Evolutionary conservation across 2,797 vertebrate genomes (phyloP).

Genomic region (Phalloptychus januarius): DNA sequence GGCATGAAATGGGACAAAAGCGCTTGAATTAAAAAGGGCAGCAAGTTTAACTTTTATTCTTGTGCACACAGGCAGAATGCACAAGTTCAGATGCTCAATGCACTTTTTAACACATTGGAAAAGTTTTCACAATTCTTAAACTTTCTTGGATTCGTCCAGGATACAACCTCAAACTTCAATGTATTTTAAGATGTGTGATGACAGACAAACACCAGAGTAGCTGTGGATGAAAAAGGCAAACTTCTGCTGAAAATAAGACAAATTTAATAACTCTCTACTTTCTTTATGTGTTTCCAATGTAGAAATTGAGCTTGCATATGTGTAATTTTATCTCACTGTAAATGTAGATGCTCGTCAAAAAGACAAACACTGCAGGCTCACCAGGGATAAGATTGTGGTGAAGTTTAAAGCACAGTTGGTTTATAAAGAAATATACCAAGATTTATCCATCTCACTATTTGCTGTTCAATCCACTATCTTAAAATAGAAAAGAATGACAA

Average conservation of each 20-base stretch:
- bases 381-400: neutral
- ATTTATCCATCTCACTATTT: neutral
- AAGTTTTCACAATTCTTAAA: neutral
- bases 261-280: neutral
- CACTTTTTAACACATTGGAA: neutral
- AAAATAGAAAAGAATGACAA: neutral
- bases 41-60: neutral
- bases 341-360: neutral
- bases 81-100: neutral
- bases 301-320: neutral
- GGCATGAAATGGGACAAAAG: neutral
- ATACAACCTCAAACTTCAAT: neutral
- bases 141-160: neutral
- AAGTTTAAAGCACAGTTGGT: neutral
- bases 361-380: neutral
- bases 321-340: neutral
- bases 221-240: neutral
- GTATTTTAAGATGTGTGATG: neutral
- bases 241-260: neutral
- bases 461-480: neutral
- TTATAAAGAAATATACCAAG: neutral
- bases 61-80: neutral
- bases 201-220: neutral
- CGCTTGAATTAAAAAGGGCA: neutral
- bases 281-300: neutral